Evolutionary conservation across 2,888 invertebrate species (phyloP).

Genomic region (Cheilosia grossa): DNA sequence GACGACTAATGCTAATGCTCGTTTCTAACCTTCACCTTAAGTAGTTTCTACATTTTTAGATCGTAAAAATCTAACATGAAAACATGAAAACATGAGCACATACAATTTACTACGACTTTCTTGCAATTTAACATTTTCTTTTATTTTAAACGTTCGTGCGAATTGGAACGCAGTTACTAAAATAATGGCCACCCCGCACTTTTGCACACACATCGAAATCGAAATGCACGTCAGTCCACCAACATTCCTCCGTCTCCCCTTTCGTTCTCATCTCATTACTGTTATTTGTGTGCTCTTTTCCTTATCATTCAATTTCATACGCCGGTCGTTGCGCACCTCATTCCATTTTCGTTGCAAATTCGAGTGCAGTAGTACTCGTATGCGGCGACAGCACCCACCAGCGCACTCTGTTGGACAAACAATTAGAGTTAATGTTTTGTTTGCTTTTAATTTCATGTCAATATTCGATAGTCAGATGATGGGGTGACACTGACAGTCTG

Average conservation of each 20-base stretch:
- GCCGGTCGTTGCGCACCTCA: conserved; percentile 14
- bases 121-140: no score
- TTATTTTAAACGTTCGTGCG: no score
- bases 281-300: conserved; percentile 28
- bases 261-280: conserved; percentile 3
- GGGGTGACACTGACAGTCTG: conserved; percentile 11
- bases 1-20: no score
- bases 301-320: conserved; percentile 31
- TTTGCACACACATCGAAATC: not conserved
- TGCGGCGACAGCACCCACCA: conserved; percentile 5
- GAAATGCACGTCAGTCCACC: conserved; percentile 10
- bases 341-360: conserved; percentile 35
- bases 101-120: no score
- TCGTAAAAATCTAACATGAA: no score
- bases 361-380: conserved; percentile 52
- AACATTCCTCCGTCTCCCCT: not conserved
- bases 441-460: conserved; percentile 68
- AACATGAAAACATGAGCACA: no score
- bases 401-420: conserved; percentile 71
- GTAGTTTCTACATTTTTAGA: no score
- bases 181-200: not conserved
- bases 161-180: no score
- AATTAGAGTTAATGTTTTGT: conserved; percentile 71
- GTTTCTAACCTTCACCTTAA: no score
- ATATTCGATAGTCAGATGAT: conserved; percentile 44